phyloP scores from a whole-genome alignment of 2,797 vertebrate species.

The Takifugu rubripes region DNA sequence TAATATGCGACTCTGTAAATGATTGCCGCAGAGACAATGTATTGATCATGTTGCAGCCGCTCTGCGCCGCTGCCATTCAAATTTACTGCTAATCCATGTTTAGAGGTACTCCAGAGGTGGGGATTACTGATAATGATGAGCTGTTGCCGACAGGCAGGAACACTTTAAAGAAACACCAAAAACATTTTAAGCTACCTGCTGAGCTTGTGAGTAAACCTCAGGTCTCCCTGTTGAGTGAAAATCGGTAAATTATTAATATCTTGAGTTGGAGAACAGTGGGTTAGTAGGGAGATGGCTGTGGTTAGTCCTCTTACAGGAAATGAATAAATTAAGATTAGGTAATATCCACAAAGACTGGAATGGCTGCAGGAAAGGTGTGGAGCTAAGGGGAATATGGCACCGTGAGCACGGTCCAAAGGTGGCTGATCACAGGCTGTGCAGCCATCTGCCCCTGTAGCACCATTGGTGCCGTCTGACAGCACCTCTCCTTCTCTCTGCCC shows the following conservation, averaged over 20 bases:
- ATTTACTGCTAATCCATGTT: constrained; percentile 32
- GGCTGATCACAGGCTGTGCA: constrained; percentile 48
- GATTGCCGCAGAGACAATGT: constrained; percentile 18
- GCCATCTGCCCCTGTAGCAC: constrained; percentile 55
- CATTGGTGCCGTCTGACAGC: constrained; percentile 41
- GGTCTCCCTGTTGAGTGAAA: not conserved
- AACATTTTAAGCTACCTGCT: constrained; percentile 19
- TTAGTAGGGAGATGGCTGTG: too few species aligned
- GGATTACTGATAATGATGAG: constrained; percentile 29
- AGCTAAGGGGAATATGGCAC: not conserved
- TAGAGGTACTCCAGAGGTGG: constrained; percentile 2
- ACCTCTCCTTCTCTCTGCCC: constrained; percentile 30
- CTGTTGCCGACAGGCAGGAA: constrained; percentile 16
- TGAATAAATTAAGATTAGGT: too few species aligned
- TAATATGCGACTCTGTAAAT: constrained; percentile 8
- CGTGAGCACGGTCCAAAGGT: constrained; percentile 3
- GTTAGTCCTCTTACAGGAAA: too few species aligned
- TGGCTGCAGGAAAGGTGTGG: too few species aligned
- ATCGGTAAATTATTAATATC: too few species aligned
- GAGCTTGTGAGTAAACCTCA: constrained; percentile 22
- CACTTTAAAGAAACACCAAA: constrained; percentile 18
- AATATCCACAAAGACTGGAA: too few species aligned
- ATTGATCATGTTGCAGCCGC: constrained; percentile 31
- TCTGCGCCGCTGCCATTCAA: constrained; percentile 5
- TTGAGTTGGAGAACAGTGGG: too few species aligned